Conservation (phyloP, 2,888 invertebrate genomes). For the Odontothrips loti region DNA sequence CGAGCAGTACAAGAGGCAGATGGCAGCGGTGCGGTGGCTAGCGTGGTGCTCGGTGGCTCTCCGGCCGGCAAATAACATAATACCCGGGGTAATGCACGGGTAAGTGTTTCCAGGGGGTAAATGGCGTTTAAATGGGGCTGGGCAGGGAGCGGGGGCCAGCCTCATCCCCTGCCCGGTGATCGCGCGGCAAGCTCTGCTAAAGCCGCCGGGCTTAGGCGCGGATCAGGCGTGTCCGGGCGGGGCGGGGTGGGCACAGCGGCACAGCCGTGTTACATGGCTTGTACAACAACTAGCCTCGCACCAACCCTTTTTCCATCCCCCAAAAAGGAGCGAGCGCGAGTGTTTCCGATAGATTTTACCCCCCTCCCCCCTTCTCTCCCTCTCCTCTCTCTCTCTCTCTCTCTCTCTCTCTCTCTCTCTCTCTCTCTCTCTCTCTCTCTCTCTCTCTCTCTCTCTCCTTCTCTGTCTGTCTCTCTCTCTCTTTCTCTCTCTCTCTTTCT, state of each 20-base stretch:
- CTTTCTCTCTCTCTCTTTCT: too few species aligned
- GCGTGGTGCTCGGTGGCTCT: too few species aligned
- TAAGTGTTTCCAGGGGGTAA: slow-evolving; percentile 11
- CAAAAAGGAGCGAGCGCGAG: too few species aligned
- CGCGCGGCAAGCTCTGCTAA: background rate
- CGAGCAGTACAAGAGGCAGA: background rate
- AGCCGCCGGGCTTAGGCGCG: background rate
- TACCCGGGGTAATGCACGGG: background rate
- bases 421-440: too few species aligned
- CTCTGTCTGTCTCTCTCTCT: too few species aligned
- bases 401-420: too few species aligned
- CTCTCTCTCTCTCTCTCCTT: too few species aligned
- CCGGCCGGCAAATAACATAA: background rate
- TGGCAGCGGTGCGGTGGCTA: background rate
- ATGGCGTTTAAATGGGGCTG: slow-evolving; percentile 20
- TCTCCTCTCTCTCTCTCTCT: too few species aligned
- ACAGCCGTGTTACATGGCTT: background rate
- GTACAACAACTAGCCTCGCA: background rate
- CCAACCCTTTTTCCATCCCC: background rate
- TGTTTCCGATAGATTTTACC: too few species aligned
- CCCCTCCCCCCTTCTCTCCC: too few species aligned
- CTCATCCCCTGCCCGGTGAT: too few species aligned
- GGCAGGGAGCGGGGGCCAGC: background rate
- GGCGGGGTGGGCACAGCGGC: background rate
- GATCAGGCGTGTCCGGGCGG: background rate